Percentiles rank a stretch among this genome's conserved stretches.
Evolutionary conservation across 2,888 invertebrate genomes (phyloP).

Genomic region (Lithophane leautieri): DNA sequence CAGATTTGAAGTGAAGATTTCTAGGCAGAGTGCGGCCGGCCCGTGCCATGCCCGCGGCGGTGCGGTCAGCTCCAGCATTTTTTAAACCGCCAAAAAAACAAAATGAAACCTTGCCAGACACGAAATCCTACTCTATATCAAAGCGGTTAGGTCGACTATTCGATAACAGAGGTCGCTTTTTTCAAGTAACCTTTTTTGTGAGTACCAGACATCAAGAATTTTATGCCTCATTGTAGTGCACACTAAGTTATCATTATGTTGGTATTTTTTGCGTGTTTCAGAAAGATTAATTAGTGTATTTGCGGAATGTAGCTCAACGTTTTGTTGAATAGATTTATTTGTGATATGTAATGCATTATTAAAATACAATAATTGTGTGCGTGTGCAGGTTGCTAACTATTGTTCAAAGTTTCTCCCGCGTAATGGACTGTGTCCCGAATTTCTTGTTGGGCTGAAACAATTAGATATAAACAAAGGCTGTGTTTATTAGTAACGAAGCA

Average conservation of each 20-base stretch:
- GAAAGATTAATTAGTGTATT: conserved; percentile 66
- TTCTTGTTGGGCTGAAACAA: conserved; percentile 38
- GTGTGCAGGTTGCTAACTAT: conserved; percentile 27
- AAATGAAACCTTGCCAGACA: conserved; percentile 38
- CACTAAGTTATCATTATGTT: conserved; percentile 67
- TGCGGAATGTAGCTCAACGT: conserved; percentile 61
- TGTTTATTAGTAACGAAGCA: conserved; percentile 22
- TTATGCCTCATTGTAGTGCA: conserved; percentile 76
- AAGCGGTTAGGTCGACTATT: conserved; percentile 60
- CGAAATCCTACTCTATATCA: conserved; percentile 61
- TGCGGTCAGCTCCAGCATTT: conserved; percentile 67
- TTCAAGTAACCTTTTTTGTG: conserved; percentile 67
- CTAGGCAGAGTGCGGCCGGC: conserved; percentile 79
- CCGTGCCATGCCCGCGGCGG: conserved; percentile 83
- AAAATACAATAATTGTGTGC: conserved; percentile 56
- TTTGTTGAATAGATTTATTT: conserved; percentile 51
- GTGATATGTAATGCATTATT: conserved; percentile 50
- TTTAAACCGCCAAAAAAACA: conserved; percentile 65
- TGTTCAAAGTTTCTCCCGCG: conserved; percentile 23
- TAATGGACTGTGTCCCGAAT: conserved; percentile 26
- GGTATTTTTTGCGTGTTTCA: conserved; percentile 66
- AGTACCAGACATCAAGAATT: conserved; percentile 68
- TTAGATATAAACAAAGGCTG: conserved; percentile 13
- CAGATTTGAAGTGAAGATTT: conserved; percentile 76
- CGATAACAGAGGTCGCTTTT: conserved; percentile 61